A percentile compares a stretch with the other conserved stretches of the same genome.
phyloP scores from a whole-genome alignment of 2,113 vertebrate genomes.

The Lampris incognitus region DNA sequence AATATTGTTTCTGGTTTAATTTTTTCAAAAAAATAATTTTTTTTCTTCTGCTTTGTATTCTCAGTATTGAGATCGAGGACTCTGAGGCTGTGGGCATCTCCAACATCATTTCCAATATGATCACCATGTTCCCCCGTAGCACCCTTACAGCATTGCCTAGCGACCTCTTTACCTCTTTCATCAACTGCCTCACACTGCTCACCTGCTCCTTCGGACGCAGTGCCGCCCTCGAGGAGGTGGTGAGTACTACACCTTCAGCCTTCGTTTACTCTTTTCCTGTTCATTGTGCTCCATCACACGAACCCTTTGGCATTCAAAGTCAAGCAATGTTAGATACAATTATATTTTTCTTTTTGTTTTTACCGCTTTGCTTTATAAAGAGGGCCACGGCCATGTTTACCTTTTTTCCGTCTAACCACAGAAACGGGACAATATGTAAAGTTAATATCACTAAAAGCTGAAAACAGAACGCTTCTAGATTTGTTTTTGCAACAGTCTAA shows the following conservation, averaged over 20 bases:
- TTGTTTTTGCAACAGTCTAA: too few relatives aligned
- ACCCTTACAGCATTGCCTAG: constrained; percentile 94
- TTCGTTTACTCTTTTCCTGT: background rate
- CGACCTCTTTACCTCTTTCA: constrained; percentile 97
- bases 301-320: too few relatives aligned
- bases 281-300: background rate
- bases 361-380: too few relatives aligned
- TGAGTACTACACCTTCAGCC: constrained; percentile 70
- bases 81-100: constrained; percentile 97
- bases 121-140: constrained; percentile 95
- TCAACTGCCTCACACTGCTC: constrained; percentile 97
- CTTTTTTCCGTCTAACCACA: too few relatives aligned
- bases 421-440: too few relatives aligned
- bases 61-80: constrained; percentile 98
- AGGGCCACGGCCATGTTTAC: too few relatives aligned
- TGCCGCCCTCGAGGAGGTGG: constrained; percentile 97
- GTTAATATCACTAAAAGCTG: too few relatives aligned
- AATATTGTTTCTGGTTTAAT: background rate
- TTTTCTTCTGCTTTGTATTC: constrained; percentile 47
- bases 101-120: constrained; percentile 97
- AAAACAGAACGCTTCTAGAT: too few relatives aligned
- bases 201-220: constrained; percentile 98
- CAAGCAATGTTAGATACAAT: too few relatives aligned
- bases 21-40: background rate
- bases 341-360: too few relatives aligned